Evolutionary conservation across 2,888 invertebrate genomes (phyloP).

Genomic region (Shargacucullia verbasci): DNA sequence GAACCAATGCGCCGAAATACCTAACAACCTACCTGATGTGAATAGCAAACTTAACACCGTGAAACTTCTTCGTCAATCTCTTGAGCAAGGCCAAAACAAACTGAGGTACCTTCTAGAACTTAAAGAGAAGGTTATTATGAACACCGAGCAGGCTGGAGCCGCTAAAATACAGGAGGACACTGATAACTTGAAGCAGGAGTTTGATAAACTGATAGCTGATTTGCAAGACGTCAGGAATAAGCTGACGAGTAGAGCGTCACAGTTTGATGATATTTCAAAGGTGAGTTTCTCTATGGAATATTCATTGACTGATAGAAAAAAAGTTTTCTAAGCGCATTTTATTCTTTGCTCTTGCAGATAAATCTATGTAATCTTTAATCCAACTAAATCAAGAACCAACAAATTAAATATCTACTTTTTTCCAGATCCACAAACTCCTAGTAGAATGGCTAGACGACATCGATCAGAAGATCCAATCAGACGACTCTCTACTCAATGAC

Average conservation of each 20-base stretch:
- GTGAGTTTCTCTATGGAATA: constrained; percentile 75
- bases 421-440: constrained; percentile 92
- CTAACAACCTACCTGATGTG: constrained; percentile 94
- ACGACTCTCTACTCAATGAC: constrained; percentile 93
- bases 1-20: constrained; percentile 93
- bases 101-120: constrained; percentile 92
- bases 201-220: constrained; percentile 95
- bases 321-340: no score
- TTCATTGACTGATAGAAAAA: no score
- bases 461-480: constrained; percentile 94
- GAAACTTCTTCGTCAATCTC: constrained; percentile 95
- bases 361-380: no score
- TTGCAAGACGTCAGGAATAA: constrained; percentile 94
- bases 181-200: constrained; percentile 95
- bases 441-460: constrained; percentile 97
- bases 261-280: constrained; percentile 96
- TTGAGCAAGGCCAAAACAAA: constrained; percentile 96
- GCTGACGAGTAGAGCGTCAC: constrained; percentile 92
- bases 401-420: background rate
- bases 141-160: constrained; percentile 96
- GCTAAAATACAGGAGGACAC: constrained; percentile 97
- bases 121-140: constrained; percentile 97
- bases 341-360: no score
- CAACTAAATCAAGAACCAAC: no score
- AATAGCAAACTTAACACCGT: constrained; percentile 95